Conservation (phyloP, 1,140 invertebrate genomes). For the Saccostrea echinata region DNA sequence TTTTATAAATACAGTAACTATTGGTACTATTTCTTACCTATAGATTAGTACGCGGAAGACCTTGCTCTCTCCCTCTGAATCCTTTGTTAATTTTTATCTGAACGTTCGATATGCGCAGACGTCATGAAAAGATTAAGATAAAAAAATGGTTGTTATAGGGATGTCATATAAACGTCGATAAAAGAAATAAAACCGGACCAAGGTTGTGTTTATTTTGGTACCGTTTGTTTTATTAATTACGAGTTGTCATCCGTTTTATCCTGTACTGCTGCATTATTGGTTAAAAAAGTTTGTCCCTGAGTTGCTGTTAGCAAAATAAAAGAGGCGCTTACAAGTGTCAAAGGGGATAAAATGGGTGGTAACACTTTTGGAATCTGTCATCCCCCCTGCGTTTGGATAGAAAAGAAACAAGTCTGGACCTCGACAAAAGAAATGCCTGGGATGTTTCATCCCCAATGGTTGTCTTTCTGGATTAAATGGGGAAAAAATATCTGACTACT, state of each 20-base stretch:
- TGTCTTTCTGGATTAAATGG: neutral
- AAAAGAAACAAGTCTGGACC: neutral
- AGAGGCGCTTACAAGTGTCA: neutral
- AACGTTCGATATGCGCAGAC: neutral
- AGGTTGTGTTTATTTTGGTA: slow-evolving; percentile 25
- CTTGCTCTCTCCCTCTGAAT: neutral
- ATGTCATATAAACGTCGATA: neutral
- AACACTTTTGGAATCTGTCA: neutral
- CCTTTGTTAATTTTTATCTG: neutral
- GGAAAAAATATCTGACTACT: neutral
- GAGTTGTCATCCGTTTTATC: neutral
- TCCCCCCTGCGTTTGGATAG: neutral
- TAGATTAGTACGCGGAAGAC: neutral
- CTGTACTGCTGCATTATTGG: neutral
- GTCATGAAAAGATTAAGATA: slow-evolving; percentile 27
- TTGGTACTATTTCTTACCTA: neutral
- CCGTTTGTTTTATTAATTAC: slow-evolving; percentile 21
- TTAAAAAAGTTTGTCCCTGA: neutral
- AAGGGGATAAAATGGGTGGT: neutral
- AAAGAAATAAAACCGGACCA: neutral
- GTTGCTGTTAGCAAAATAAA: neutral
- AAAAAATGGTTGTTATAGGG: neutral
- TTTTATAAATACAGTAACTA: too few relatives aligned
- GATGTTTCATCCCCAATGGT: neutral
- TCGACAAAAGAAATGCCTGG: neutral